Base-by-base conservation (phyloP, 1,140 invertebrate genomes). In the Delia radicum region DNA sequence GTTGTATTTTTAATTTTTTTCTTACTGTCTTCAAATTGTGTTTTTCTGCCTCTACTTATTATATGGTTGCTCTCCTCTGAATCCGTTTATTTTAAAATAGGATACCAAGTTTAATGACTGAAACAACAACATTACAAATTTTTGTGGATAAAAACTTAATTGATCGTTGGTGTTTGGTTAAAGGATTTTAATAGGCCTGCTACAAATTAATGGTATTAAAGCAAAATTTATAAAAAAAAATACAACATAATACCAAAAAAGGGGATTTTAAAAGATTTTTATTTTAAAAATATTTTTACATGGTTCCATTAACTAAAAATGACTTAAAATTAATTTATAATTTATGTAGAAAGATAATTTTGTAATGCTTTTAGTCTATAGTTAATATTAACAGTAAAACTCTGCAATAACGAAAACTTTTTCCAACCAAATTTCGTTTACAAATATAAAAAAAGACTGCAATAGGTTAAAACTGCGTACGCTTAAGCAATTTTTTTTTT, bases 111-210 rank as follows among this genome's bases (percentile, higher is more conserved):
- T 46, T 46, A 46, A 48, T 48, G 42, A 10, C 18, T 55, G 48
- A n/a, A 55, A 55, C 18, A 55, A 55, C 65, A 24, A 33, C 65
- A 69, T 33, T 69, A 69, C 29, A 33, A 21, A 69, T 69, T 69
- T 31, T 69, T 33, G 65, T 69, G 65, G 29, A 69, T 69, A 69
- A 69, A 33, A 69, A 69, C 65, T 69, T 69, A 69, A 69, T 69
- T 69, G 65, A 69, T 69, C 65, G 65, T 69, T 69, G 65, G 65
- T 69, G 65, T 69, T 69, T 69, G 29, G 29, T 69, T 33, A 33
- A 63, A 69, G 48, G 48, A 24, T 55, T 55, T 55, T 55, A 18
- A 55, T 55, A 55, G 48, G 21, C 18, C 48, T 10, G 24, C 48
- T 18, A 55, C 48, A 24, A 55, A 55, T 55, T 55, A 55, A 55